A percentile compares a stretch with the other conserved stretches of the same genome.
Evolutionary conservation across 1,140 invertebrate genomes (phyloP).

Genomic region (Trachymyrmex septentrionalis): DNA sequence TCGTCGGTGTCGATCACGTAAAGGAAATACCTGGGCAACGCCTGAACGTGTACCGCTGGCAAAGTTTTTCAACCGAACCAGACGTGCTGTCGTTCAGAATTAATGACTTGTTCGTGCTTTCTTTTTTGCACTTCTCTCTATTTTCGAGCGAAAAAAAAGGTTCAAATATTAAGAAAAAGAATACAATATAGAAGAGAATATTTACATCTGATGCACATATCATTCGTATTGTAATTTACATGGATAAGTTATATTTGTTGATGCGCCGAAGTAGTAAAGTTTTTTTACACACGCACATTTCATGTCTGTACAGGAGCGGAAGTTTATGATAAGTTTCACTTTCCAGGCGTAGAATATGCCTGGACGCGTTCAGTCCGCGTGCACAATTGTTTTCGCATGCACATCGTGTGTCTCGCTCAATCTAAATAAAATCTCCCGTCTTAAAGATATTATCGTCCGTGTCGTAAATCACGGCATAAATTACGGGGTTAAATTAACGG

Average conservation of each 20-base stretch:
- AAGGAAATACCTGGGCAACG: conserved; percentile 48
- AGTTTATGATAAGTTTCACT: conserved; percentile 25
- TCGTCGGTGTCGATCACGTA: conserved; percentile 63
- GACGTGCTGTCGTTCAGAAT: conserved; percentile 56
- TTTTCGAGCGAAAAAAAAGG: background rate
- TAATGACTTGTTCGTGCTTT: conserved; percentile 31
- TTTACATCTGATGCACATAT: background rate
- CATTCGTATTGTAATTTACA: background rate
- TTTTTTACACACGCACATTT: background rate
- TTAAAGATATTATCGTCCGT: conserved; percentile 15
- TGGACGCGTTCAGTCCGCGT: background rate
- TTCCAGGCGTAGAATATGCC: background rate
- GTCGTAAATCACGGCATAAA: conserved; percentile 19
- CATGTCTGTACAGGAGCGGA: background rate
- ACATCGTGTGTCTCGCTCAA: background rate
- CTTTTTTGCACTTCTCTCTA: background rate
- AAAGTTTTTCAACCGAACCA: conserved; percentile 23
- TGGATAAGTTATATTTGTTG: background rate
- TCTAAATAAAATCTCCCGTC: conserved; percentile 30
- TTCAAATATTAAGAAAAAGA: background rate
- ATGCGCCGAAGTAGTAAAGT: background rate
- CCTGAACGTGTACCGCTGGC: conserved; percentile 30
- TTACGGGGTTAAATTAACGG: conserved; percentile 35
- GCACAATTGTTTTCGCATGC: conserved; percentile 7
- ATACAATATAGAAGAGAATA: background rate